These are phyloP conservation scores for Chrysolina haemoptera DNA, from an alignment of 2,888 invertebrate genomes.

Conservation along the genomic window DNA sequence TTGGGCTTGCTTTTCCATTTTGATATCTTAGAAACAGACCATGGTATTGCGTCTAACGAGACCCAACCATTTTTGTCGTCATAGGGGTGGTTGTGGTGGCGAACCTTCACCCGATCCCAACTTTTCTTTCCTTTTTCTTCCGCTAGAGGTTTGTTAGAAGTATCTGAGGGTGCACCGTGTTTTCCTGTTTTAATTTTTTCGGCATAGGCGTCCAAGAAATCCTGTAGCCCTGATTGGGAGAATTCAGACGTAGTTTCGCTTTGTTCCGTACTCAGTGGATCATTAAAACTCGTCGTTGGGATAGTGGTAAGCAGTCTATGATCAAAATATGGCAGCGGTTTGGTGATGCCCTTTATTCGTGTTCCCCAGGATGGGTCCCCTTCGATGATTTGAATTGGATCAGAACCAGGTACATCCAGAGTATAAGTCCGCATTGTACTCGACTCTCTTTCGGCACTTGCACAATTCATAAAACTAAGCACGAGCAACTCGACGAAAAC, in stretches of 20 bases:
- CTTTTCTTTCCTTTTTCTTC: slow-evolving; percentile 68
- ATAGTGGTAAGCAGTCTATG: slow-evolving; percentile 40
- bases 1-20: slow-evolving; percentile 81
- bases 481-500: slow-evolving; percentile 46
- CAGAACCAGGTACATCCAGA: slow-evolving; percentile 73
- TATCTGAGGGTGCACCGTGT: slow-evolving; percentile 7
- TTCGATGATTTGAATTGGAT: slow-evolving; percentile 75
- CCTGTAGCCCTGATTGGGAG: slow-evolving; percentile 70
- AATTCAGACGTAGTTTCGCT: slow-evolving; percentile 57
- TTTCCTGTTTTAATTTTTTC: slow-evolving; percentile 60
- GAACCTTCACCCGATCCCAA: slow-evolving; percentile 72
- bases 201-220: slow-evolving; percentile 76
- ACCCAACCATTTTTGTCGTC: slow-evolving; percentile 86
- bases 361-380: slow-evolving; percentile 63
- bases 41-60: slow-evolving; percentile 82
- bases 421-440: slow-evolving; percentile 71
- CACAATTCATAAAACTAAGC: slow-evolving; percentile 28
- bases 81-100: slow-evolving; percentile 73
- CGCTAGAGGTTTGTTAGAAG: not conserved
- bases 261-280: slow-evolving; percentile 62
- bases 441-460: slow-evolving; percentile 39
- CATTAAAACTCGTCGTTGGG: slow-evolving; percentile 47
- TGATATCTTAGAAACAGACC: slow-evolving; percentile 85
- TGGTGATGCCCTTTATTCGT: slow-evolving; percentile 29
- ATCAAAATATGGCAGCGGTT: slow-evolving; percentile 25